Base-by-base conservation (phyloP, 2,113 vertebrate genomes). In the Solea senegalensis region DNA sequence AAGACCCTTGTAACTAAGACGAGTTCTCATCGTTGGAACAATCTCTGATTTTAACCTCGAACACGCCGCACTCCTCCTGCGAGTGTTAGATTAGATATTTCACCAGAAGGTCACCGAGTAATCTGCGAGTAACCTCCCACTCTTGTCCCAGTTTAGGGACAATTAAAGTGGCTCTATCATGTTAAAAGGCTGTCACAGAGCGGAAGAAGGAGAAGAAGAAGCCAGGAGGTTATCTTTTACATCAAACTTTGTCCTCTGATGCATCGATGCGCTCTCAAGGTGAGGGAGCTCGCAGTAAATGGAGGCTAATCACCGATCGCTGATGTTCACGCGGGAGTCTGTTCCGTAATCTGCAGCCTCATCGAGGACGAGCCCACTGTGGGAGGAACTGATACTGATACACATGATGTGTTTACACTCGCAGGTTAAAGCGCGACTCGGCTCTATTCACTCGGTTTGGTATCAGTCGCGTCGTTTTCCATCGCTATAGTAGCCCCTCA, bases 271-370 rank as follows among this genome's bases (percentile, higher is more conserved):
- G 69, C 58, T 74, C 73, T 69, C 59, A 74, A 83, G 83, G 73
- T 72, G 70, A 77, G 77, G 44, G 39, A 70, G 59, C 86, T 21
- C 16, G 70, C 45, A 7, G 62, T 80, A 86, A 90, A 85, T 74
- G 80, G 71, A 85, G 77, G 68, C 16, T 82, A 88, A 92, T 90
- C 90, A 76, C 62, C 75, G 53, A 84, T 89, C 72, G 84, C 61
- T 75, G 76, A 74, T 68, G 72, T 78, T 74, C 75, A 65, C 81
- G 72, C 68, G 34, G 55, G 84, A 78, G 76, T 72, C 8, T 71
- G 41, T 80, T 72, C 8, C 69, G 41, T 80, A 89, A 90, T 91
- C 81, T 78, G 78, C 46, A 9, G 5, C 26, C 50, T 63, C 57
- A 86, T 89, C 69, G 9, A 65, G 51, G 7, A 59, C 55, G 21